Evolutionary conservation across 2,797 vertebrate species (phyloP), one percentile per base, ranked within the genome.

Genomic region (Pangasius djambal): DNA sequence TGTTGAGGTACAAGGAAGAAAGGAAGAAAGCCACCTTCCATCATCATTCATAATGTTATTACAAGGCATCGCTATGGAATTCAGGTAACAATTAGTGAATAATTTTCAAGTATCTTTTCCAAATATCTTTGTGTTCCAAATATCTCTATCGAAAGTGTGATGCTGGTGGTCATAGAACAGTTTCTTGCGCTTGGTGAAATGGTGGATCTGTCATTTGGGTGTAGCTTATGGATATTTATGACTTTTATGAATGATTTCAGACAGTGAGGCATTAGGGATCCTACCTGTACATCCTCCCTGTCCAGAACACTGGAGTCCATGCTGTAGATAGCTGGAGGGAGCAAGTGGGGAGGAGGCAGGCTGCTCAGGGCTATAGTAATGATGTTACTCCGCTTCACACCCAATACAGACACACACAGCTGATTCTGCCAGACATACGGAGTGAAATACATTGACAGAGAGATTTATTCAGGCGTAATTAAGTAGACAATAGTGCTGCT

Each of bases 281-380:
- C 37, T 88, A 96, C 96, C 96, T 97, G 96, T 31, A 97, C 20
- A 48, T 96, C 96, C 83, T 97, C 96, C 85, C 94, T 92, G 93
- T 97, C 96, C 86, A 97, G 92, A 28, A 96, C 96, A 16, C 91
- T 94, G 93, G 90, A 90, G 93, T 97, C 96, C 95, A 97, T 96
- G 93, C 93, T 96, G 91, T 94, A 93, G 87, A 97, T 95, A 34
- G 96, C 95, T 0, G 94, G 94, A 0, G 96, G 94, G 83, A 97
- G 95, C 84, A 97, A 94, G 88, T 93, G 95, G 0, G 95, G 92
- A 6, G 96, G 95, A 0, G 96, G 96, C 44, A 97, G 93, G 37
- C 95, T 91, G 92, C 95, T 96, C 89, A 97, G 91, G 13, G 95
- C 93, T n/a, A 97, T 97, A 92, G 94, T 96, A 52, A 97, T 92